Base-by-base conservation (phyloP, 2,113 vertebrate species). In the Redunca redunca region DNA sequence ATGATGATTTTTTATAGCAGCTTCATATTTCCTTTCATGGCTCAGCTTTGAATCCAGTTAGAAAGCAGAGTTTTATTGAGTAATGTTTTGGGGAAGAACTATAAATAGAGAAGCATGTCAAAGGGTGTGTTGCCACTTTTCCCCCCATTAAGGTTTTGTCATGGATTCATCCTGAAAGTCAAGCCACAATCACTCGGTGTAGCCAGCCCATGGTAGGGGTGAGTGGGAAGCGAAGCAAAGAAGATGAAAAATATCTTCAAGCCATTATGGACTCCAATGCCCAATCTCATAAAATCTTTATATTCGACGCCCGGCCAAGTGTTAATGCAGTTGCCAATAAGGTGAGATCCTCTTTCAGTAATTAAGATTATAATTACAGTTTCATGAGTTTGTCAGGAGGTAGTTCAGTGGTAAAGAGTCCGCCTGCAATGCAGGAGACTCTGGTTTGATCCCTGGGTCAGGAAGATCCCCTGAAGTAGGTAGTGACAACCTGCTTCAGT, bases 101-200 rank as follows among this genome's bases (percentile, higher is more conserved):
- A 77, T 11, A 43, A 81, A 62, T 81, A 94, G 40, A 81, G 55
- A 78, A 26, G 2, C 36, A 80, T 67, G 13, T 60, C 36, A 85
- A 90, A 84, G 12, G 4, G 0, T 82, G 0, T 95, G 9, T 95
- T 13, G 26, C n/a, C 33, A 8, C 90, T 92, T 86, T 90, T 92
- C 64, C 85, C 77, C 86, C 77, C 50, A 5, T 2, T 0, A 89
- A 99, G 99, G 99, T 99, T 58, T 98, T 99, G 96, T 99, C 99
- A 3, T 99, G 99, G 99, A 99, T 99, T 98, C 99, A 99, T 97
- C 99, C 99, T 23, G 99, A 99, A 98, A 99, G 99, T 96, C 99
- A 99, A 98, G 99, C 99, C 21, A 99, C 99, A 0, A 99, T 99
- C 96, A 99, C 99, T 2, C 99, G 99, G 46, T 99, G 99, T 97